These are phyloP conservation scores for Silurus aristotelis DNA, from an alignment of 2,797 vertebrate genomes.

Conservation along the genomic window DNA sequence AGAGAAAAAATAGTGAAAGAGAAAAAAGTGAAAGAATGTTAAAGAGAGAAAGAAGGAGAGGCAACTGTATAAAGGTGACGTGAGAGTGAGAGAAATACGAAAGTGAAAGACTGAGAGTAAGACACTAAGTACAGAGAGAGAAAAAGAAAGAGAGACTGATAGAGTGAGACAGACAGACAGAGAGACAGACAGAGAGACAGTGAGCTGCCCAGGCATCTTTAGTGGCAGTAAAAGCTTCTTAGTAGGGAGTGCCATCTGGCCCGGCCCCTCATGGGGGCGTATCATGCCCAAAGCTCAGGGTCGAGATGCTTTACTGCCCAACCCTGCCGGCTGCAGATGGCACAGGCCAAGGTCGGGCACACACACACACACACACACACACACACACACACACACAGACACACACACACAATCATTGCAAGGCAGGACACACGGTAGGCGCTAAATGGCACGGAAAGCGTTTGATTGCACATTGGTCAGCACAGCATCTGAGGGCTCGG, in stretches of 20 bases:
- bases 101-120: not conserved
- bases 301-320: constrained; percentile 81
- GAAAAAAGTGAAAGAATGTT: not conserved
- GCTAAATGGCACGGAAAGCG: constrained; percentile 69
- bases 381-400: constrained; percentile 52
- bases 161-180: constrained; percentile 27
- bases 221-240: constrained; percentile 78
- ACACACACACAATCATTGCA: constrained; percentile 54
- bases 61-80: not conserved
- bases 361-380: constrained; percentile 37
- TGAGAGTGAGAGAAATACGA: not conserved
- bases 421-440: constrained; percentile 57
- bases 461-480: constrained; percentile 52
- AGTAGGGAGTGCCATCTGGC: constrained; percentile 77
- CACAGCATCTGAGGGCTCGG: constrained; percentile 38
- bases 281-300: constrained; percentile 71
- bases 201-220: constrained; percentile 71
- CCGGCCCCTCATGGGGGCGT: constrained; percentile 69
- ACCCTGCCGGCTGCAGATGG: constrained; percentile 78
- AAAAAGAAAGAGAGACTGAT: not conserved
- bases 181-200: constrained; percentile 53
- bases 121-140: not conserved
- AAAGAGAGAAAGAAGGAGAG: not conserved
- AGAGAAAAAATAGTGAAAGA: constrained; percentile 40
- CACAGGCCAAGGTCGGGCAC: constrained; percentile 69